Conservation (phyloP, 2,113 vertebrate genomes). For the Burhinus bistriatus region DNA sequence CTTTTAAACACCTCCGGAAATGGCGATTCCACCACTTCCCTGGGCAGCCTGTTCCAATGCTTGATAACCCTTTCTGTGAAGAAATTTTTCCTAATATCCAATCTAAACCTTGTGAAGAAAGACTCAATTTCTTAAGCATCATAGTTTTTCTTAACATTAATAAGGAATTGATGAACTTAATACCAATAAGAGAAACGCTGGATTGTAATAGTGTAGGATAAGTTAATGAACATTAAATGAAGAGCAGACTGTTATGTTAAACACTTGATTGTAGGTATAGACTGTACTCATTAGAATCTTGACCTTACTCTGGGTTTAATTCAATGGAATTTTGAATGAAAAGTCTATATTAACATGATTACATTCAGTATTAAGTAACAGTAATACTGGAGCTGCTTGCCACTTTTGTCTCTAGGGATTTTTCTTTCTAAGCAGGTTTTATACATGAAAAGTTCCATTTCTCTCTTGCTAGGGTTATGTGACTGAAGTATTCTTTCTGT, state of each 20-base stretch:
- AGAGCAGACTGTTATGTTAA: neutral
- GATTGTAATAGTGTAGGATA: neutral
- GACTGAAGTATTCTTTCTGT: neutral
- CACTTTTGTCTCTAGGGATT: neutral
- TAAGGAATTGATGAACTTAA: neutral
- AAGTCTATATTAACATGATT: neutral
- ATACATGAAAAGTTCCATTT: neutral
- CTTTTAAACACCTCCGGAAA: too few relatives aligned
- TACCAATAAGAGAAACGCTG: neutral
- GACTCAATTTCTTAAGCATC: neutral
- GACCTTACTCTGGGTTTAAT: conserved; percentile 20
- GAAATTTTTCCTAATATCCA: too few relatives aligned
- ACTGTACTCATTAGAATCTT: neutral
- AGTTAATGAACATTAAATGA: neutral
- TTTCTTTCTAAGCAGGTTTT: neutral
- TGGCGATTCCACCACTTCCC: too few relatives aligned
- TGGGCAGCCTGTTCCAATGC: too few relatives aligned
- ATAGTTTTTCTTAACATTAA: neutral
- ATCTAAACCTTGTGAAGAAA: neutral
- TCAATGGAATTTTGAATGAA: conserved; percentile 1
- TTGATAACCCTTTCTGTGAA: too few relatives aligned
- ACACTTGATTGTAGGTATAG: neutral
- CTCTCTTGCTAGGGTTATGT: neutral
- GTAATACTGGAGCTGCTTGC: neutral
- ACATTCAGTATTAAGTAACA: conserved; percentile 10